Percentiles rank a stretch among this genome's conserved stretches.
phyloP scores from a whole-genome alignment of 2,888 invertebrate genomes.

The Gibbula magus region DNA sequence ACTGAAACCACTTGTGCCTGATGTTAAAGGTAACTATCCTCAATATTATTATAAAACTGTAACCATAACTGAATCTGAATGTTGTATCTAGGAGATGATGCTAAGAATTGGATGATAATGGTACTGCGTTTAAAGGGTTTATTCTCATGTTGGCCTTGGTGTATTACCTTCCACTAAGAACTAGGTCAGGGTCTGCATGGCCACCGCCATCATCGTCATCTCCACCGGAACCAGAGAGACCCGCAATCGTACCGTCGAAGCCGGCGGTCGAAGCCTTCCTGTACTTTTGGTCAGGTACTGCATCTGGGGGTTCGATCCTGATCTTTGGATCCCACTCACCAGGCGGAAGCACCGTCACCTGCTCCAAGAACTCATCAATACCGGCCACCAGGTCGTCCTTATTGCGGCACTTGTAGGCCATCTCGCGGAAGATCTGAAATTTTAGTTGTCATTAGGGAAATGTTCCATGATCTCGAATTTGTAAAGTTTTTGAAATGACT shows the following conservation, averaged over 20 bases:
- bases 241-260: neutral
- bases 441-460: neutral
- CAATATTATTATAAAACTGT: no score
- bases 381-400: conserved; percentile 92
- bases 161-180: conserved; percentile 83
- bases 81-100: no score
- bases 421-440: conserved; percentile 71
- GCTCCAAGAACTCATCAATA: conserved; percentile 95
- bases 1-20: no score
- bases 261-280: conserved; percentile 28
- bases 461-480: neutral
- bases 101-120: no score
- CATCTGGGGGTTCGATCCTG: conserved; percentile 74
- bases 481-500: neutral
- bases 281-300: conserved; percentile 63
- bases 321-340: conserved; percentile 98
- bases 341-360: conserved; percentile 87
- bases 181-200: conserved; percentile 82
- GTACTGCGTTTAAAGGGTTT: no score
- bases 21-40: no score
- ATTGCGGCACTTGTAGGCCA: conserved; percentile 71
- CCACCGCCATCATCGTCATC: conserved; percentile 85
- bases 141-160: no score
- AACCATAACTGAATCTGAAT: no score
- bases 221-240: neutral